Evolutionary conservation across 2,797 vertebrate species (phyloP).

Genomic region (Diplodus puntazzo): DNA sequence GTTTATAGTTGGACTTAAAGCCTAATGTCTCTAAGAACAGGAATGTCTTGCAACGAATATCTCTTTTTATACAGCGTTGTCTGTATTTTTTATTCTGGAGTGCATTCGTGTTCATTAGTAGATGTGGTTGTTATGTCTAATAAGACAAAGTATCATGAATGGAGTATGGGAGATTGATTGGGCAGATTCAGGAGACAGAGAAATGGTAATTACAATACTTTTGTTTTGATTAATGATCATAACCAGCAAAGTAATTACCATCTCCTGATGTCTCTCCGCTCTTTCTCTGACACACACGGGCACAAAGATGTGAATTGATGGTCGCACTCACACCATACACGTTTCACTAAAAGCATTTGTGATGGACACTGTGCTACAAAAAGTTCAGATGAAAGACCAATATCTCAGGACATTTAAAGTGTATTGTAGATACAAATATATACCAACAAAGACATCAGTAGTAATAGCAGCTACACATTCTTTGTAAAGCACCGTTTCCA

Average conservation of each 20-base stretch:
- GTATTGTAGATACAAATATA: background rate
- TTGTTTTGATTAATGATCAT: conserved; percentile 36
- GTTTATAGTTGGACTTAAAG: background rate
- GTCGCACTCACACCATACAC: background rate
- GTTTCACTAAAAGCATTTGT: background rate
- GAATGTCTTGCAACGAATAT: background rate
- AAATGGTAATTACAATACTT: conserved; percentile 13
- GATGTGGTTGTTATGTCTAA: background rate
- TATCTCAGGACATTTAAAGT: too few species aligned
- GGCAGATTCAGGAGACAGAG: background rate
- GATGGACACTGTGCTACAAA: background rate
- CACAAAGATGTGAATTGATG: background rate
- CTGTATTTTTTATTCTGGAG: background rate
- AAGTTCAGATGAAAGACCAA: background rate
- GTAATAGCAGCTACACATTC: background rate
- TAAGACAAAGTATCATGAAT: conserved; percentile 13
- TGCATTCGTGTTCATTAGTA: conserved; percentile 9
- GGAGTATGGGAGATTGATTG: conserved; percentile 11
- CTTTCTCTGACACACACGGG: background rate
- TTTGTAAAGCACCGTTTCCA: too few species aligned
- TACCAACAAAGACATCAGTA: background rate
- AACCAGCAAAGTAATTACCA: conserved; percentile 18
- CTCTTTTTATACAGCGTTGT: background rate
- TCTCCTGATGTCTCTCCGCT: background rate
- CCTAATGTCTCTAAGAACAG: background rate